A percentile compares a stretch with the other conserved stretches of the same genome.
Evolutionary conservation across 23 tunicate genomes (phyloP).

Genomic region (Phallusia fumigata): DNA sequence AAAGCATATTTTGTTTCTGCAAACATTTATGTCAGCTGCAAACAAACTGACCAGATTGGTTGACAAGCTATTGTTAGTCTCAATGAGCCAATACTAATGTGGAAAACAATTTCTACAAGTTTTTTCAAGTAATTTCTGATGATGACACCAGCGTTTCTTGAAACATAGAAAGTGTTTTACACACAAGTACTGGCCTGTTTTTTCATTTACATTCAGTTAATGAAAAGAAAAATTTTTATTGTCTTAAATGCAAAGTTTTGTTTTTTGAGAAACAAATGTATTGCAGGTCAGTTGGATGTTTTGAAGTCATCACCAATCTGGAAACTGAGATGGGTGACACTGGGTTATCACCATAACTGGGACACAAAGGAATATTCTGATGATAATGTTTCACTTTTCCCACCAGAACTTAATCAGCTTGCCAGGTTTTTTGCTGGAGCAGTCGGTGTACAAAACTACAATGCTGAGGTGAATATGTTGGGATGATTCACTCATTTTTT

Average conservation of each 20-base stretch:
- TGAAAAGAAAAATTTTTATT: too few relatives aligned
- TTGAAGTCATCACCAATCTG: slow-evolving; percentile 69
- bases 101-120: too few relatives aligned
- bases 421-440: slow-evolving; percentile 31
- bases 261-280: too few relatives aligned
- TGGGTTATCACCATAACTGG: slow-evolving; percentile 97
- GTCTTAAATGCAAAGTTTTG: not conserved
- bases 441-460: slow-evolving; percentile 56
- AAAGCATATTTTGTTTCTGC: too few relatives aligned
- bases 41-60: too few relatives aligned
- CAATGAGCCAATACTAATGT: too few relatives aligned
- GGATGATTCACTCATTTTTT: not conserved
- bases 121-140: too few relatives aligned
- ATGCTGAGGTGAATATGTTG: slow-evolving; percentile 44
- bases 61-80: not conserved
- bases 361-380: slow-evolving; percentile 70
- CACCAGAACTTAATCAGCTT: slow-evolving; percentile 43
- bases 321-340: slow-evolving; percentile 96
- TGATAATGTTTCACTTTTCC: slow-evolving; percentile 29
- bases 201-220: too few relatives aligned
- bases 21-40: too few relatives aligned
- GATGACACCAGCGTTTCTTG: too few relatives aligned
- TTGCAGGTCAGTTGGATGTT: slow-evolving; percentile 32
- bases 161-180: too few relatives aligned
- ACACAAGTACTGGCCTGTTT: too few relatives aligned